Percentiles rank a stretch among this genome's conserved stretches.
Conservation (phyloP, 2,888 invertebrate species). For the Crioceris asparagi region DNA sequence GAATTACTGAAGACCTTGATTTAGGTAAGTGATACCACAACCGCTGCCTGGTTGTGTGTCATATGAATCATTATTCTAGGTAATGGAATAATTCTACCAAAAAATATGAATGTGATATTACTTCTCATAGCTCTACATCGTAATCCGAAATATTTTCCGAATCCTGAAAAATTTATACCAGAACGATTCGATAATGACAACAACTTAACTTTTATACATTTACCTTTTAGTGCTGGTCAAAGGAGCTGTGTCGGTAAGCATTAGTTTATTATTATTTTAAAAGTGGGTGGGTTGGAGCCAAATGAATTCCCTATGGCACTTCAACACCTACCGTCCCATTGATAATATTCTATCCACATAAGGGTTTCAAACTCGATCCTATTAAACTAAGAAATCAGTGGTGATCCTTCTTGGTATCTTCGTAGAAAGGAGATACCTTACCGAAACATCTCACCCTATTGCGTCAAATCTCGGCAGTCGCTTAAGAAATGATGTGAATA, state of each 20-base stretch:
- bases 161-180: slow-evolving; percentile 12
- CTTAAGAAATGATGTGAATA: too few species aligned
- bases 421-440: too few species aligned
- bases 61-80: slow-evolving; percentile 5
- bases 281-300: too few species aligned
- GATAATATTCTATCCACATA: too few species aligned
- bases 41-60: not conserved
- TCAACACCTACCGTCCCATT: too few species aligned
- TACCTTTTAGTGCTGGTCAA: slow-evolving; percentile 12
- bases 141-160: slow-evolving; percentile 12
- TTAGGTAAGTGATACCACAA: slow-evolving; percentile 7
- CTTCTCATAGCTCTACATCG: slow-evolving; percentile 10
- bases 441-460: too few species aligned
- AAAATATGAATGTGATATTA: slow-evolving; percentile 3
- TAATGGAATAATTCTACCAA: slow-evolving; percentile 7
- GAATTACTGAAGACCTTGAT: slow-evolving; percentile 6
- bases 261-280: not conserved
- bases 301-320: too few species aligned
- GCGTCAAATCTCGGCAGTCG: too few species aligned
- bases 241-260: slow-evolving; percentile 13
- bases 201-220: slow-evolving; percentile 4
- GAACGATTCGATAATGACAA: slow-evolving; percentile 7
- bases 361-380: too few species aligned
- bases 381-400: too few species aligned
- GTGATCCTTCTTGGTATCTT: too few species aligned